A percentile compares a stretch with the other conserved stretches of the same genome.
Evolutionary conservation across 30 jellyfish, hydroid and myxozoan species (phyloP).

Genomic region (Turritopsis rubra): DNA sequence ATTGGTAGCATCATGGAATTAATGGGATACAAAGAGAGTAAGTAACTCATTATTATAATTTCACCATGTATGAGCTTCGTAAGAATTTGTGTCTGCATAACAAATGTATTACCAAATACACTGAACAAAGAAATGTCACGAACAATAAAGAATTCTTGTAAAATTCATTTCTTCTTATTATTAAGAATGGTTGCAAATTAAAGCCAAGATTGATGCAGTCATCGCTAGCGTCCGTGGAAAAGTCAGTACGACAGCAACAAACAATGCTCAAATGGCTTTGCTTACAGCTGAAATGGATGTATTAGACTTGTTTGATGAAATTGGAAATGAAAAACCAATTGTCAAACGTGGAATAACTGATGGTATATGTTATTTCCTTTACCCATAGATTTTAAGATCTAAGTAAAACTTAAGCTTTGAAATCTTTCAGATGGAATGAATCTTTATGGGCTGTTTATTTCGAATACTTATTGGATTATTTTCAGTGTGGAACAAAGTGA

Average conservation of each 20-base stretch:
- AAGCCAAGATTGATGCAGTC: not conserved
- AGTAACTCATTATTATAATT: not conserved
- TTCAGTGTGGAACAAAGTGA: constrained; percentile 19
- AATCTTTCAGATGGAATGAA: too few relatives aligned
- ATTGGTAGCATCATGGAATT: not conserved
- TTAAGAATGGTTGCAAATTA: not conserved
- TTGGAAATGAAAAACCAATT: constrained; percentile 6
- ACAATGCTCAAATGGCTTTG: not conserved
- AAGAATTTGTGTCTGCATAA: too few relatives aligned
- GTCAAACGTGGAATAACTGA: constrained; percentile 5
- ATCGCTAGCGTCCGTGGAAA: not conserved
- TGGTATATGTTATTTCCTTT: not conserved
- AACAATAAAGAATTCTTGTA: too few relatives aligned
- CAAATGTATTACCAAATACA: too few relatives aligned
- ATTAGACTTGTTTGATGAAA: not conserved
- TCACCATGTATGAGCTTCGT: too few relatives aligned
- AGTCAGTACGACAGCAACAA: not conserved
- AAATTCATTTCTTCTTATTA: not conserved
- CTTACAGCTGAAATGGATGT: not conserved
- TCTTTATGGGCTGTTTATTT: too few relatives aligned
- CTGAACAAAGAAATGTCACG: too few relatives aligned
- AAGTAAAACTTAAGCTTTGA: too few relatives aligned
- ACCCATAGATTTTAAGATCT: too few relatives aligned
- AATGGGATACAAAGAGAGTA: not conserved
- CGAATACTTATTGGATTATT: not conserved